Evolutionary conservation across 2,888 invertebrate genomes (phyloP).

Genomic region (Brachyopa scutellaris): DNA sequence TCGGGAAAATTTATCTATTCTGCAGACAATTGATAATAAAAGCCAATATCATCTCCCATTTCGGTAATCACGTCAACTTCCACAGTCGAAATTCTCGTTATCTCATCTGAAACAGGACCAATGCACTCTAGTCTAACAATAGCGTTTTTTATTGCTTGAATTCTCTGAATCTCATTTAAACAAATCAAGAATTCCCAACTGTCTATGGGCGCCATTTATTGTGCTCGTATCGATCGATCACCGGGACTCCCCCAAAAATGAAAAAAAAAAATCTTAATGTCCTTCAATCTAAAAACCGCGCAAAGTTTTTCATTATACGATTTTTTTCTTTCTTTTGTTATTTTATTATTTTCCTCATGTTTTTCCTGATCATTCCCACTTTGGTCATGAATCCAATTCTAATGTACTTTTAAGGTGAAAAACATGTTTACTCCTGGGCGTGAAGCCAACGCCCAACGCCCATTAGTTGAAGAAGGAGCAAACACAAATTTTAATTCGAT

Average conservation of each 20-base stretch:
- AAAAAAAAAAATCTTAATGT: background rate
- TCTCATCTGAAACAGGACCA: background rate
- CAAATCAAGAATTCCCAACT: background rate
- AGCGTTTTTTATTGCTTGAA: background rate
- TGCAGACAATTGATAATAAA: background rate
- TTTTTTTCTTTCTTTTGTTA: background rate
- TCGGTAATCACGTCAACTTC: background rate
- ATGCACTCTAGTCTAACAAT: no score
- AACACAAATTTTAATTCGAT: slow-evolving; percentile 26
- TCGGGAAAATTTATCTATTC: slow-evolving; percentile 6
- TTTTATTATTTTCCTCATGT: slow-evolving; percentile 3
- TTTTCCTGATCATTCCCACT: slow-evolving; percentile 6
- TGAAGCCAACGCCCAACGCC: no score
- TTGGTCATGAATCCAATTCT: background rate
- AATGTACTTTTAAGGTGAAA: slow-evolving; percentile 10
- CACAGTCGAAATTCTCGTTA: background rate
- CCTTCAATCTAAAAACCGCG: slow-evolving; percentile 1
- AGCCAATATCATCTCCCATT: background rate
- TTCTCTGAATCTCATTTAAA: background rate
- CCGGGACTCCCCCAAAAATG: background rate
- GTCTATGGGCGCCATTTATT: slow-evolving; percentile 1
- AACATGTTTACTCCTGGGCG: slow-evolving; percentile 23
- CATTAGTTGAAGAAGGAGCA: slow-evolving; percentile 1
- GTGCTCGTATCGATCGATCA: no score
- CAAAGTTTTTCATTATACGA: slow-evolving; percentile 11